A percentile compares a stretch with the other conserved stretches of the same genome.
Conservation (phyloP, 2,113 vertebrate genomes). For the Psittacara wagleri region DNA sequence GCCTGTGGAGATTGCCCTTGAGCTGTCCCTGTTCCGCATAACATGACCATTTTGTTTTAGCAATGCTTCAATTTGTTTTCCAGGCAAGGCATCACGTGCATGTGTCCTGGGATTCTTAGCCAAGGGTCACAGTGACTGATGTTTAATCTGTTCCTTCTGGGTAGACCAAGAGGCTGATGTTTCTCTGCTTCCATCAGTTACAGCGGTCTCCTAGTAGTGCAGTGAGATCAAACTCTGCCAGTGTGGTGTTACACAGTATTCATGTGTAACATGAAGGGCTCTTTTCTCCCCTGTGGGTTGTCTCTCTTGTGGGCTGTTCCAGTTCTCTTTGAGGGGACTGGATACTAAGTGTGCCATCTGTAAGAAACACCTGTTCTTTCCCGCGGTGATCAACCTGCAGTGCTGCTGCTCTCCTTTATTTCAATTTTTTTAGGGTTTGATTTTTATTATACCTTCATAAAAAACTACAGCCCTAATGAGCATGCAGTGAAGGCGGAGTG, state of each 20-base stretch:
- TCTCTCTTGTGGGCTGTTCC: not conserved
- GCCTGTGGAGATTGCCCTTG: not conserved
- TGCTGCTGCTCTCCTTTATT: constrained; percentile 58
- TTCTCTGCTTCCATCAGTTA: not conserved
- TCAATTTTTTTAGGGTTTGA: constrained; percentile 78
- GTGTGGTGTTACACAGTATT: not conserved
- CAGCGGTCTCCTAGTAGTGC: not conserved
- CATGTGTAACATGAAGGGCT: not conserved
- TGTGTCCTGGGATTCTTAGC: not conserved
- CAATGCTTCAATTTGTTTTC: not conserved
- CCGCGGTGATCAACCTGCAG: not conserved
- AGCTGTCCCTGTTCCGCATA: not conserved
- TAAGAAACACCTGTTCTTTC: not conserved
- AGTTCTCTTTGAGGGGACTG: not conserved
- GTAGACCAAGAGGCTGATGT: not conserved
- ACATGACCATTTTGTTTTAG: not conserved
- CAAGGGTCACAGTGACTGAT: not conserved
- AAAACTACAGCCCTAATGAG: constrained; percentile 79
- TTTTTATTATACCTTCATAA: constrained; percentile 72
- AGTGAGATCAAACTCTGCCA: not conserved
- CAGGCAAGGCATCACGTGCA: rapidly evolving
- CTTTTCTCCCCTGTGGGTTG: not conserved
- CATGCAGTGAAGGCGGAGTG: constrained; percentile 54
- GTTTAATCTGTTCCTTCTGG: not conserved
- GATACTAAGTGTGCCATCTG: not conserved